Evolutionary conservation across 2,113 vertebrate species (phyloP).

Genomic region (Bufo gargarizans): DNA sequence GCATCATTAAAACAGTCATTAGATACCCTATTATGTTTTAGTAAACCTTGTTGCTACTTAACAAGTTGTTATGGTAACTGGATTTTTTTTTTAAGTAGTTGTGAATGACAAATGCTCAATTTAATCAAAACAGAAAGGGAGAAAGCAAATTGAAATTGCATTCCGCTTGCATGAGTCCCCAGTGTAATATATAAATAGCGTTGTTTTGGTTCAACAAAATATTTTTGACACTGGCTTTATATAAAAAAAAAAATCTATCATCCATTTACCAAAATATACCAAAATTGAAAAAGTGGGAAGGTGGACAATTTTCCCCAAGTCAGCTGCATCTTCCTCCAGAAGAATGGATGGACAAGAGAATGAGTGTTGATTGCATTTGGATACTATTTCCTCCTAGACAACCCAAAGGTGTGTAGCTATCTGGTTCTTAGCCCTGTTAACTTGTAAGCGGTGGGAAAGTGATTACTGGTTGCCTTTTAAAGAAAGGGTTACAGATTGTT

Average conservation of each 20-base stretch:
- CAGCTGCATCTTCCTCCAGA: too few species aligned
- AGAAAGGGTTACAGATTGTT: too few species aligned
- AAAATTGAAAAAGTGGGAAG: too few species aligned
- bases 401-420: too few species aligned
- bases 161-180: not conserved
- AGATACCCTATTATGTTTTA: slow-evolving; percentile 7
- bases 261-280: too few species aligned
- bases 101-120: not conserved
- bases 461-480: too few species aligned
- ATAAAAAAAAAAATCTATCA: not conserved
- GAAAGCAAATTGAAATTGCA: not conserved
- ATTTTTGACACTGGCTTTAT: not conserved
- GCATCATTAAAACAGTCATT: not conserved
- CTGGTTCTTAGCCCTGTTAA: too few species aligned
- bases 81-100: not conserved
- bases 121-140: not conserved
- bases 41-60: slow-evolving; percentile 26
- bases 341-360: too few species aligned
- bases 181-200: not conserved
- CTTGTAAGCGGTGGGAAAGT: too few species aligned
- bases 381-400: too few species aligned
- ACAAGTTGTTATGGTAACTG: slow-evolving; percentile 40
- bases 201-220: not conserved
- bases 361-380: too few species aligned
- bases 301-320: too few species aligned